These are phyloP conservation scores for Oenanthe melanoleuca DNA, from an alignment of 2,113 vertebrate species.

Conservation along the genomic window DNA sequence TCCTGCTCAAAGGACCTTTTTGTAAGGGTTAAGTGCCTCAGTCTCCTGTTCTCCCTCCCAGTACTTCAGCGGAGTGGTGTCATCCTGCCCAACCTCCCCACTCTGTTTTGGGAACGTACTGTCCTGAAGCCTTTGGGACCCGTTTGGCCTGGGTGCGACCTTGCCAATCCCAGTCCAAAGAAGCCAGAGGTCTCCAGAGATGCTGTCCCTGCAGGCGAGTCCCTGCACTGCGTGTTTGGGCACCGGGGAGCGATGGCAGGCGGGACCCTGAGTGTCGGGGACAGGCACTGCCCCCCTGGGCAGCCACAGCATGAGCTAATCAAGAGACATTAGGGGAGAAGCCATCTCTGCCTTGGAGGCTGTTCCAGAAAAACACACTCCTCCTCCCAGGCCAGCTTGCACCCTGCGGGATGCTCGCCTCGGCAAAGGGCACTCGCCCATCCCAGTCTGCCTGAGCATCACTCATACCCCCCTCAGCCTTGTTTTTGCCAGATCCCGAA, in stretches of 20 bases:
- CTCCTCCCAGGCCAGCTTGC: not conserved
- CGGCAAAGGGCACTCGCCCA: not conserved
- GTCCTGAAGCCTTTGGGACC: not conserved
- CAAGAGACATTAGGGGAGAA: not conserved
- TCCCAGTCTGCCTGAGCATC: not conserved
- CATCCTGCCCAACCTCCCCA: not conserved
- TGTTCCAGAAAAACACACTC: not conserved
- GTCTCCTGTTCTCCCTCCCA: not conserved
- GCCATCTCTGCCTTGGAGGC: not conserved
- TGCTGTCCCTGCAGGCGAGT: accelerated
- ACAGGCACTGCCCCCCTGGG: not conserved
- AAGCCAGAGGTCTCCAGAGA: accelerated
- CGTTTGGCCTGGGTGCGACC: not conserved
- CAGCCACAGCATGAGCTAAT: slow-evolving; percentile 5
- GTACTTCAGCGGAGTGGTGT: not conserved
- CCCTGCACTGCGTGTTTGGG: not conserved
- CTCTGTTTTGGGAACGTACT: not conserved
- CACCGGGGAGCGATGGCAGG: not conserved
- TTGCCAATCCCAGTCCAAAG: accelerated
- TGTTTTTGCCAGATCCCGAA: slow-evolving; percentile 31
- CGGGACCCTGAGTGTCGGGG: not conserved
- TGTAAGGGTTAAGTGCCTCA: not conserved
- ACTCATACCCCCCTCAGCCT: slow-evolving; percentile 6
- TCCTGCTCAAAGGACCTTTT: not conserved
- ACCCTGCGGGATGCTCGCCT: not conserved